Evolutionary conservation across 2,888 invertebrate genomes (phyloP).

Genomic region (Meghimatium bilineatum): DNA sequence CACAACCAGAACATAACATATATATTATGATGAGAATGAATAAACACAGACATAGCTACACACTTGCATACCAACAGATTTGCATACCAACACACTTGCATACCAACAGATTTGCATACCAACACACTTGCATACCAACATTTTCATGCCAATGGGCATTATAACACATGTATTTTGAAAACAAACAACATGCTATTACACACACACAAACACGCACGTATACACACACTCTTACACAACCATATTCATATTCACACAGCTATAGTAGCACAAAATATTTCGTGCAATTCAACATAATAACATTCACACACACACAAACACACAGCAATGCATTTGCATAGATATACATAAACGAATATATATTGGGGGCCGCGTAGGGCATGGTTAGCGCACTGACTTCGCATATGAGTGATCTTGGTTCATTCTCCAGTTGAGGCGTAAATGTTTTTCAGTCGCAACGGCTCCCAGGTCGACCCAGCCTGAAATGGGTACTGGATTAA

Average conservation of each 20-base stretch:
- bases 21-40: too few species aligned
- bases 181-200: not conserved
- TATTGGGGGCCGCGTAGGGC: too few species aligned
- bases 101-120: not conserved
- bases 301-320: slow-evolving; percentile 24
- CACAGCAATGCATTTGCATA: too few species aligned
- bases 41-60: too few species aligned
- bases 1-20: too few species aligned
- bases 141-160: not conserved
- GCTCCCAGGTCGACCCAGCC: too few species aligned
- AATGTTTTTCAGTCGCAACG: too few species aligned
- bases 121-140: not conserved
- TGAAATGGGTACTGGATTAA: too few species aligned
- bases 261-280: not conserved
- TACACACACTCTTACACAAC: not conserved
- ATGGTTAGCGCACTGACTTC: too few species aligned
- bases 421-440: too few species aligned
- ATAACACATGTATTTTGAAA: not conserved
- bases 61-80: not conserved
- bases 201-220: not conserved
- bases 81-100: not conserved
- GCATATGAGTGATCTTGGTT: too few species aligned
- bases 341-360: too few species aligned
- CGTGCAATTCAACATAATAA: slow-evolving; percentile 21
- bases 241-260: not conserved